Percentiles rank a stretch among this genome's conserved stretches.
Evolutionary conservation across 2,797 vertebrate genomes (phyloP).

Genomic region (Diplodus puntazzo): DNA sequence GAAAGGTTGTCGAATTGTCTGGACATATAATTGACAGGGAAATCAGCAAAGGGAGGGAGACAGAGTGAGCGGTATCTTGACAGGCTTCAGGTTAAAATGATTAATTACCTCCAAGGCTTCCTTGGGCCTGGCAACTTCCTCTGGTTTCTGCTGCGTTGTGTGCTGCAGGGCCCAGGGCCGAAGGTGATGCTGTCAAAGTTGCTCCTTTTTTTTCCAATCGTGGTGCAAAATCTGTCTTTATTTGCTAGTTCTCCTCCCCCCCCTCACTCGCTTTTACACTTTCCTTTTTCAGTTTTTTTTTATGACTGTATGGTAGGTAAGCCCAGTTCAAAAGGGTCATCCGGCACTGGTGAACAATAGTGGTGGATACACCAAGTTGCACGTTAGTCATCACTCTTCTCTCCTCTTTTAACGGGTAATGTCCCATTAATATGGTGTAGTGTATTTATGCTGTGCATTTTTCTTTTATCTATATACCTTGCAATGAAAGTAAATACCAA

Average conservation of each 20-base stretch:
- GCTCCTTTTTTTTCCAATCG: constrained; percentile 83
- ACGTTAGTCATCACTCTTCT: background rate
- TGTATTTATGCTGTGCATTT: too few relatives aligned
- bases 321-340: background rate
- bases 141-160: constrained; percentile 80
- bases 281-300: constrained; percentile 10
- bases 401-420: background rate
- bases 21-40: constrained; percentile 91
- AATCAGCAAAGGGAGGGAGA: constrained; percentile 89
- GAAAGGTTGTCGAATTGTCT: constrained; percentile 77
- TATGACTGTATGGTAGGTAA: background rate
- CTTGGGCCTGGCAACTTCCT: constrained; percentile 92
- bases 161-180: constrained; percentile 72
- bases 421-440: too few relatives aligned
- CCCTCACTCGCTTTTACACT: background rate
- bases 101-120: constrained; percentile 93
- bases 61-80: constrained; percentile 87
- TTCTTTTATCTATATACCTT: too few relatives aligned
- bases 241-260: constrained; percentile 27
- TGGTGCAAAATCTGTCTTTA: constrained; percentile 58
- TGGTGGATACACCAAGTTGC: background rate
- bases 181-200: constrained; percentile 86
- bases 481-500: too few relatives aligned
- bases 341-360: background rate
- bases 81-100: constrained; percentile 93